phyloP scores from a whole-genome alignment of 2,888 invertebrate species.

The Cataglyphis livida region DNA sequence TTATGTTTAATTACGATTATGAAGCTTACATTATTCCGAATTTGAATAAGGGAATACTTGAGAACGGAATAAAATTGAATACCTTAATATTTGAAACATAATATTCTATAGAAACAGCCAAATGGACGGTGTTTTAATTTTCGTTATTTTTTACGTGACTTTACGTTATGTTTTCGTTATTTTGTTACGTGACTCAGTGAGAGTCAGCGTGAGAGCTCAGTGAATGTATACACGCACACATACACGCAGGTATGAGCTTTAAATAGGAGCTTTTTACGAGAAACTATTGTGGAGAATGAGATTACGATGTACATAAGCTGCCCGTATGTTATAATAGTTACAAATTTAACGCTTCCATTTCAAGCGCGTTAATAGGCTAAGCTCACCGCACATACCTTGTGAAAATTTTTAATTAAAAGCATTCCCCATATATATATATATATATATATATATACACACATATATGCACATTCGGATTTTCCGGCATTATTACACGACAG shows the following conservation, averaged over 20 bases:
- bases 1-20: constrained; percentile 10
- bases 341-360: constrained; percentile 45
- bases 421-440: not conserved
- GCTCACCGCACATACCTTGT: not conserved
- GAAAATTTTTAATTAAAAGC: constrained; percentile 34
- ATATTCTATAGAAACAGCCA: constrained; percentile 11
- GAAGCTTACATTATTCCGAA: not conserved
- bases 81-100: constrained; percentile 21
- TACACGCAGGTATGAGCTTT: not conserved
- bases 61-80: not conserved
- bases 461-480: not conserved
- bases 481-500: not conserved
- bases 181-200: constrained; percentile 6
- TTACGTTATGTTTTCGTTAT: constrained; percentile 30
- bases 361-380: constrained; percentile 37
- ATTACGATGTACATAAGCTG: constrained; percentile 39
- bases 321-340: constrained; percentile 23
- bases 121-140: constrained; percentile 34
- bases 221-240: not conserved
- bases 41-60: not conserved
- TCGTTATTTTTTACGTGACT: constrained; percentile 25
- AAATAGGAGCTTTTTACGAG: constrained; percentile 25
- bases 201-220: not conserved
- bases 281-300: constrained; percentile 35
- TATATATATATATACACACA: too few species aligned